These are phyloP conservation scores for Phenganax stokvisi DNA, from an alignment of 92 coral and sea anemone species.

Conservation along the genomic window DNA sequence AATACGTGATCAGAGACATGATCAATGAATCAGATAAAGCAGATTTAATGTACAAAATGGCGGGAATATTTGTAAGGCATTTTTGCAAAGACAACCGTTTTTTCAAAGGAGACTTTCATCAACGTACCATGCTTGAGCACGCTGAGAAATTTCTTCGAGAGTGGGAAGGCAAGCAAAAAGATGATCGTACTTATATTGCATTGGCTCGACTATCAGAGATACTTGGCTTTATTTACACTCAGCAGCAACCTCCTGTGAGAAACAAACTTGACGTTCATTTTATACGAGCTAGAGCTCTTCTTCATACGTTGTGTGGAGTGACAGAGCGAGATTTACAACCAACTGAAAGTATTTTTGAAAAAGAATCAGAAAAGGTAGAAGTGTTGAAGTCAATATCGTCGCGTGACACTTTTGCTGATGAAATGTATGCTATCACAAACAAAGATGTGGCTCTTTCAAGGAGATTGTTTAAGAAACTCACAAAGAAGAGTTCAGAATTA, in stretches of 20 bases:
- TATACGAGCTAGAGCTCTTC: background rate
- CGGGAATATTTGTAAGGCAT: conserved; percentile 20
- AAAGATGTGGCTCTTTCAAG: background rate
- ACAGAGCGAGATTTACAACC: conserved; percentile 18
- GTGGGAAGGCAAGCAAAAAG: background rate
- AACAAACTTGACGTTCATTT: background rate
- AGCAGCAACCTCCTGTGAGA: background rate
- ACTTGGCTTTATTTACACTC: conserved; percentile 32
- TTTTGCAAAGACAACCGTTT: conserved; percentile 28
- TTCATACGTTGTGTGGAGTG: conserved; percentile 26
- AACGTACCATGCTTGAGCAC: background rate
- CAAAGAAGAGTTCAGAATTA: conserved; percentile 24
- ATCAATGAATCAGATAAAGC: background rate
- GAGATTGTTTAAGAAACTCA: conserved; percentile 13
- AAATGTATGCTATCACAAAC: background rate
- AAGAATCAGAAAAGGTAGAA: background rate
- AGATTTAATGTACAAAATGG: conserved; percentile 22
- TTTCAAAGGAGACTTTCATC: conserved; percentile 11
- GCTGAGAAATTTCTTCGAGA: conserved; percentile 22
- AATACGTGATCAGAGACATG: conserved; percentile 19
- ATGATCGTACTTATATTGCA: conserved; percentile 23
- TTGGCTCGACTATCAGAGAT: conserved; percentile 30
- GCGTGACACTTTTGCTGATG: no score
- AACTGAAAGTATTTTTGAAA: background rate
- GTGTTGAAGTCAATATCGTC: background rate